A percentile compares a stretch with the other conserved stretches of the same genome.
phyloP scores from a whole-genome alignment of 2,888 invertebrate species.

The Pardosa pseudoannulata region DNA sequence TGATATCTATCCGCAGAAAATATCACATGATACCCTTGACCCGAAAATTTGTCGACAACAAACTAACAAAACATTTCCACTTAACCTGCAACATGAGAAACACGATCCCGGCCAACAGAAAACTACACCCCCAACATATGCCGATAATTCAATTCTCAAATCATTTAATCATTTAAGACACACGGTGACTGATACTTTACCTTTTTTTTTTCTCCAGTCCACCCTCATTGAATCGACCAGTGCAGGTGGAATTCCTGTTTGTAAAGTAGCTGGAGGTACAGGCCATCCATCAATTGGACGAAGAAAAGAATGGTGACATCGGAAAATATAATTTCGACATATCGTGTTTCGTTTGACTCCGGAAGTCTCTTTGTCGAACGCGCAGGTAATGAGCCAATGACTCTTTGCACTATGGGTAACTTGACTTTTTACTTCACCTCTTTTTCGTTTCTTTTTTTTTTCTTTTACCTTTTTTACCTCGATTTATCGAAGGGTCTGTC shows the following conservation, averaged over 20 bases:
- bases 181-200: neutral
- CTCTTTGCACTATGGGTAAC: conserved; percentile 6
- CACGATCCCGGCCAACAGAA: conserved; percentile 24
- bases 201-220: neutral
- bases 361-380: conserved; percentile 51
- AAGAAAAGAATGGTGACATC: conserved; percentile 14
- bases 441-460: neutral
- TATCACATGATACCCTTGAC: conserved; percentile 12
- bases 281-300: neutral
- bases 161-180: conserved; percentile 46
- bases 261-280: neutral
- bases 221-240: conserved; percentile 32
- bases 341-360: conserved; percentile 40
- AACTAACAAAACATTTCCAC: neutral
- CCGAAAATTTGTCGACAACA: conserved; percentile 13
- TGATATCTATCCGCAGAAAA: neutral
- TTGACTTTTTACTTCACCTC: conserved; percentile 3
- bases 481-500: neutral
- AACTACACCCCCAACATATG: conserved; percentile 35
- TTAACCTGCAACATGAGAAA: conserved; percentile 35
- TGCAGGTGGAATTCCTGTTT: conserved; percentile 70
- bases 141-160: neutral
- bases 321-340: conserved; percentile 5
- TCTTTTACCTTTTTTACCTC: neutral
- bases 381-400: conserved; percentile 62